Percentiles rank a stretch among this genome's conserved stretches.
Evolutionary conservation across 2,113 vertebrate genomes (phyloP).

Genomic region (Clinocottus analis): DNA sequence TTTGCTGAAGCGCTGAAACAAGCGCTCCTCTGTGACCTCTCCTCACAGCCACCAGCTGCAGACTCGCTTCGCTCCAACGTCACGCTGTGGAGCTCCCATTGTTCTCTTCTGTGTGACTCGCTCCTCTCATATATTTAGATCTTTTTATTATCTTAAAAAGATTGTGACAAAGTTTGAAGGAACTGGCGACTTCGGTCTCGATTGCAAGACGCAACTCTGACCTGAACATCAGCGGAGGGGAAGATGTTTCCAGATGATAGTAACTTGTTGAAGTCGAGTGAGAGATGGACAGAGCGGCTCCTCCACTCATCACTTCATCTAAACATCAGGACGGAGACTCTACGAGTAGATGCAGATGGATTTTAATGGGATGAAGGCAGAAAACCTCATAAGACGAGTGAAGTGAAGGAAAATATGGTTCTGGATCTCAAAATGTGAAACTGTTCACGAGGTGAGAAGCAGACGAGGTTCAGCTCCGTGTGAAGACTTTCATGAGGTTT

Average conservation of each 20-base stretch:
- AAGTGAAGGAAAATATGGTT: not conserved
- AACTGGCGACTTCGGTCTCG: not conserved
- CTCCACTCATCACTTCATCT: no score
- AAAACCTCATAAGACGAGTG: not conserved
- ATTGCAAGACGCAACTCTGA: not conserved
- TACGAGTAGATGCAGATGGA: not conserved
- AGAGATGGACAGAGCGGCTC: not conserved
- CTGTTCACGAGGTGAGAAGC: not conserved
- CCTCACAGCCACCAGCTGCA: not conserved
- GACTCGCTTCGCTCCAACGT: not conserved
- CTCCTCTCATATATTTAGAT: no score
- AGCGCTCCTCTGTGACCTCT: conserved; percentile 11
- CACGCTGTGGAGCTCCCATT: not conserved
- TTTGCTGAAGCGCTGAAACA: conserved; percentile 12
- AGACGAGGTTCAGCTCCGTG: no score
- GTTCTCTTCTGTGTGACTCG: no score
- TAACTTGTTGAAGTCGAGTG: not conserved
- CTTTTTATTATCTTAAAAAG: not conserved
- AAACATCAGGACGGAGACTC: no score
- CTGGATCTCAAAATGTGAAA: not conserved
- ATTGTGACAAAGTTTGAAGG: not conserved
- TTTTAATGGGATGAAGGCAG: not conserved
- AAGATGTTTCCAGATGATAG: not conserved
- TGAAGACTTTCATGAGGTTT: no score
- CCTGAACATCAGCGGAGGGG: not conserved